These are phyloP conservation scores for Penaeus chinensis DNA, from an alignment of 1,140 invertebrate species.

Conservation along the genomic window DNA sequence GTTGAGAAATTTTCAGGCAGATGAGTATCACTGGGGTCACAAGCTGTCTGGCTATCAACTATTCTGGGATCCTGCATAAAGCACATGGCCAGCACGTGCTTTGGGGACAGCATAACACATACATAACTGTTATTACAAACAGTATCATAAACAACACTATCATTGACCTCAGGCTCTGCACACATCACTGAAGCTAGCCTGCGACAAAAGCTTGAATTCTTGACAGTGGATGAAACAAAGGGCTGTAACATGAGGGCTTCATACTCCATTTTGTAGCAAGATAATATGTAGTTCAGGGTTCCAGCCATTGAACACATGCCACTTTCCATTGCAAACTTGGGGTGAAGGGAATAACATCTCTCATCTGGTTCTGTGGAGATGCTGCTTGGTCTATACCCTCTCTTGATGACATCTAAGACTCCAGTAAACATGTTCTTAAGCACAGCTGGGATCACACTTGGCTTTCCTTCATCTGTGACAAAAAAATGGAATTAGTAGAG, in stretches of 20 bases:
- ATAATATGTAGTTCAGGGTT: conserved; percentile 56
- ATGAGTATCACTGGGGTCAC: conserved; percentile 26
- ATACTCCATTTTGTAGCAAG: conserved; percentile 51
- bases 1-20: conserved; percentile 52
- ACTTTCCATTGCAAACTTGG: conserved; percentile 25
- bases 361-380: conserved; percentile 37
- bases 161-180: conserved; percentile 44
- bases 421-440: conserved; percentile 58
- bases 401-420: conserved; percentile 58
- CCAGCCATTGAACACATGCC: conserved; percentile 39
- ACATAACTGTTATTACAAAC: conserved; percentile 61
- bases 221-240: conserved; percentile 46
- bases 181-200: conserved; percentile 58
- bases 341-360: conserved; percentile 48
- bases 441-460: conserved; percentile 51
- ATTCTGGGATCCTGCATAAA: conserved; percentile 57
- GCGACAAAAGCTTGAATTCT: conserved; percentile 60
- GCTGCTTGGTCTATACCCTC: conserved; percentile 51
- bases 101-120: conserved; percentile 63
- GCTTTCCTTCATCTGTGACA: conserved; percentile 47
- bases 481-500: not conserved
- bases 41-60: conserved; percentile 32
- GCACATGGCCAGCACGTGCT: conserved; percentile 63
- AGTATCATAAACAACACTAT: conserved; percentile 60
- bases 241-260: conserved; percentile 48